Base-by-base conservation (phyloP, 2,888 invertebrate species). In the Pristionchus fissidentatus region DNA sequence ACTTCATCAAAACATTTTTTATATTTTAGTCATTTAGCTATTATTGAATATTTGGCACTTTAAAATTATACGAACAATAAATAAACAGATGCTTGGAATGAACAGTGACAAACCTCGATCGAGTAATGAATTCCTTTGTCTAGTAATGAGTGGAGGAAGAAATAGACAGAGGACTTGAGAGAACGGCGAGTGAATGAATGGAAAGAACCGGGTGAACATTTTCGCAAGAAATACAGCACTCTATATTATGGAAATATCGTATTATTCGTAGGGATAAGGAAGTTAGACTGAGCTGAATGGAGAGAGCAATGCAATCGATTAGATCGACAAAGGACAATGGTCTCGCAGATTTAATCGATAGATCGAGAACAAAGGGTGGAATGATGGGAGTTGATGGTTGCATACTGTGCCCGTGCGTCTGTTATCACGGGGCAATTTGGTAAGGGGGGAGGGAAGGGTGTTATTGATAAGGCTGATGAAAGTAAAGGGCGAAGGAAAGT, bases 81-180 rank as follows among this genome's bases (percentile, higher is more conserved):
- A 22, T 29, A 75, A 46, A 46, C 75, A 75, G 75, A 49, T 75
- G 75, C 75, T 2, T 73, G 46, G 38, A 66, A 38, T 38, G 38
- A 70, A 70, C 41, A 43, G 70, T 38, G 35, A 19, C 35, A 19
- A 38, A 66, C 62, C 62, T 66, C 49, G 49, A 49, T 5, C 15
- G 49, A 75, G 15, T 32, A 52, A 26, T 46, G 75, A 49, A 75
- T 75, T 26, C 38, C 66, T 46, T 49, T 49, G 35, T 46, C 46
- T 10, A 49, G 46, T 32, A n/a, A 13, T 7, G 35, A 22, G 62
- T 29, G 75, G 32, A 49, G 19, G 49, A 49, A 49, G 49, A 49
- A 49, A 49, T 49, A 49, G 49, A 49, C 13, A 49, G 49, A 19
- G 49, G 19, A 19, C 10, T 10, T 10, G 49, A 49, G 75, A 52